Evolutionary conservation across 1,140 invertebrate genomes (phyloP).

Genomic region (Episyrphus balteatus): DNA sequence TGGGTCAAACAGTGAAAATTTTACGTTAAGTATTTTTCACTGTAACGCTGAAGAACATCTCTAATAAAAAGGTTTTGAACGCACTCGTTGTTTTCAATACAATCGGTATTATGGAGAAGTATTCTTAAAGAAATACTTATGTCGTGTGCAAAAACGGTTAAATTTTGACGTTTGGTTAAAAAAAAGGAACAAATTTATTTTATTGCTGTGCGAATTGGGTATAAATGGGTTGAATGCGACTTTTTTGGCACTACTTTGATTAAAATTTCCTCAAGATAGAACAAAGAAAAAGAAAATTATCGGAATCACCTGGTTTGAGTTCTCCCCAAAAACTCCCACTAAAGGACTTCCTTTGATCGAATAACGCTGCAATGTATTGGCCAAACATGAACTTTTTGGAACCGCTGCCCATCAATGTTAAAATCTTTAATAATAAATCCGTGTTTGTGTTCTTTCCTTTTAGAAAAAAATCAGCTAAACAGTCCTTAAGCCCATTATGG

Average conservation of each 20-base stretch:
- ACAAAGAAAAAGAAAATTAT: conserved; percentile 1
- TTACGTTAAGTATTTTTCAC: neutral
- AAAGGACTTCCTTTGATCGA: neutral
- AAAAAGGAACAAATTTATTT: too few species aligned
- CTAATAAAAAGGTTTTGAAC: neutral
- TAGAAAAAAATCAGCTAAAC: neutral
- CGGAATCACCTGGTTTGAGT: too few species aligned
- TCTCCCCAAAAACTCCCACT: conserved; percentile 1
- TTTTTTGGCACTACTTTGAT: neutral
- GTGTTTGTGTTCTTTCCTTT: neutral
- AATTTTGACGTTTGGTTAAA: too few species aligned
- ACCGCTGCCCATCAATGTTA: conserved; percentile 3
- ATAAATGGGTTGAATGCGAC: conserved; percentile 5
- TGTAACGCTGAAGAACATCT: neutral
- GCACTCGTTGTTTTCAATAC: neutral
- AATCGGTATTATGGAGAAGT: neutral
- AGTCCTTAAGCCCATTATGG: conserved; percentile 4
- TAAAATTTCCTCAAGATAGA: neutral
- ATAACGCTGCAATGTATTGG: neutral
- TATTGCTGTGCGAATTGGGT: too few species aligned
- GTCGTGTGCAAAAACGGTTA: too few species aligned
- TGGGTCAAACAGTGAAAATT: neutral
- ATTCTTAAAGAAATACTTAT: conserved; percentile 19
- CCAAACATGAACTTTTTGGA: conserved; percentile 2
- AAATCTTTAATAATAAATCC: neutral